Evolutionary conservation across 2,113 vertebrate genomes (phyloP).

Genomic region (Ahaetulla prasina): DNA sequence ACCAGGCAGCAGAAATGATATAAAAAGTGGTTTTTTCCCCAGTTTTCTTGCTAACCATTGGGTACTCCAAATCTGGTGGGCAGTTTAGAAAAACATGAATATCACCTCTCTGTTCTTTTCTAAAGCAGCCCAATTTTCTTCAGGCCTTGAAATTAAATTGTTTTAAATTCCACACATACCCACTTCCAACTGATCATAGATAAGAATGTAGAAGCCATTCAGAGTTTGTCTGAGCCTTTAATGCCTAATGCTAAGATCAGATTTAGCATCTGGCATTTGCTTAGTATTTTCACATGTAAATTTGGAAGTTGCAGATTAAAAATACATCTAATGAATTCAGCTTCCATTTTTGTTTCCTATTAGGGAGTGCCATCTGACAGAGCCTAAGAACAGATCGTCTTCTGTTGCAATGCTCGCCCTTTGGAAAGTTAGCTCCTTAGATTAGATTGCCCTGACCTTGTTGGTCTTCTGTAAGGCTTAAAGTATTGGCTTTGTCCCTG

Average conservation of each 20-base stretch:
- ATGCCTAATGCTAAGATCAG: not conserved
- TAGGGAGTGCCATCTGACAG: not conserved
- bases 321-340: not conserved
- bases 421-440: not conserved
- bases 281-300: not conserved
- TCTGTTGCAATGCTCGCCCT: not conserved
- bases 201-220: not conserved
- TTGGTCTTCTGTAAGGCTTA: not conserved
- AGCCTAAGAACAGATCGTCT: not conserved
- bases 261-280: not conserved
- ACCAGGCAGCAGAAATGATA: not conserved
- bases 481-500: not conserved
- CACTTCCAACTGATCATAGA: not conserved
- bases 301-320: slow-evolving; percentile 7
- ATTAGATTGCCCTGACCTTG: not conserved
- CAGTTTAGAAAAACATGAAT: not conserved
- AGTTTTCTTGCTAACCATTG: not conserved
- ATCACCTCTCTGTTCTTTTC: not conserved
- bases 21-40: not conserved
- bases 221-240: not conserved
- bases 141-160: not conserved
- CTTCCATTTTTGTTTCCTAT: slow-evolving; percentile 7
- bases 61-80: not conserved
- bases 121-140: not conserved
- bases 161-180: not conserved